Conservation (phyloP, 2,113 vertebrate species). For the Solea senegalensis region DNA sequence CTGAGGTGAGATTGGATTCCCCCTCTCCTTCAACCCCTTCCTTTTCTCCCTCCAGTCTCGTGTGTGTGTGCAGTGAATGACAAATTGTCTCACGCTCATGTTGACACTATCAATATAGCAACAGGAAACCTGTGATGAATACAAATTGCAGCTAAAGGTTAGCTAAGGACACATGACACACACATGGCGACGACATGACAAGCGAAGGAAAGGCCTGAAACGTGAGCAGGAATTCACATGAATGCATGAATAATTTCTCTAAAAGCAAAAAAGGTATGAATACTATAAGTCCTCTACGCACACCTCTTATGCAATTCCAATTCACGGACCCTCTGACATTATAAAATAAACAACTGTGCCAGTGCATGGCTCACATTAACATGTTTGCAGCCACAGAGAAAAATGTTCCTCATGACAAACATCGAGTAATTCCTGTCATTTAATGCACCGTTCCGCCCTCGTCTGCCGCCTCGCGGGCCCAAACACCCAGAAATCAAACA, state of each 20-base stretch:
- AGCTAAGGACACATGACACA: constrained; percentile 46
- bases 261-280: background rate
- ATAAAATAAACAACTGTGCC: background rate
- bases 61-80: constrained; percentile 23
- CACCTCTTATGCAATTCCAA: background rate
- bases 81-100: constrained; percentile 42
- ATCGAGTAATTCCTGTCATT: background rate
- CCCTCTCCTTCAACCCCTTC: constrained; percentile 35
- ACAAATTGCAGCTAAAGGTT: constrained; percentile 64
- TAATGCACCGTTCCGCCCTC: background rate
- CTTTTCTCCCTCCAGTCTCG: constrained; percentile 35
- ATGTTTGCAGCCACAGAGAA: background rate
- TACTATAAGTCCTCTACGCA: background rate
- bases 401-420: background rate
- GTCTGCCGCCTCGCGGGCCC: no score
- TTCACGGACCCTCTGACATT: background rate
- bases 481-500: background rate
- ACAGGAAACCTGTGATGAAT: constrained; percentile 59
- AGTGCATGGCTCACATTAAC: background rate
- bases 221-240: constrained; percentile 7
- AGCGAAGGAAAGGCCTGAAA: background rate
- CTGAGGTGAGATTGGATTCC: constrained; percentile 61
- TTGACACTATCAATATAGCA: constrained; percentile 67
- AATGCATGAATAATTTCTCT: background rate
- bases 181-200: background rate